Conservation (phyloP, 2,113 vertebrate genomes). For the Lathamus discolor region DNA sequence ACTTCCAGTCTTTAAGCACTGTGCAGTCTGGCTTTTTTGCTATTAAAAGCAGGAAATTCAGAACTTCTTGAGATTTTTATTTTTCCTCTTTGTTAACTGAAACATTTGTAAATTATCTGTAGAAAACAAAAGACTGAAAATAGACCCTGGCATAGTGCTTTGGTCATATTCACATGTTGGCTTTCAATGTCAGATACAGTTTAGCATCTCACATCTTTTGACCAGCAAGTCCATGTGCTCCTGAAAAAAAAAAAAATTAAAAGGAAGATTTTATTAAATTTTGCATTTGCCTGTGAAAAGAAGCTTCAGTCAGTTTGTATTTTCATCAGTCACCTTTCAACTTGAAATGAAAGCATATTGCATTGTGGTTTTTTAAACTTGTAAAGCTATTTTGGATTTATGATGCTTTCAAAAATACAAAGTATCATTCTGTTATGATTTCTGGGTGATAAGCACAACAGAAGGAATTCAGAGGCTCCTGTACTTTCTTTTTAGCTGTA, state of each 20-base stretch:
- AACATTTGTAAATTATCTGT: background rate
- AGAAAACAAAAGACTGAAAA: background rate
- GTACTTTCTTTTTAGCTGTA: background rate
- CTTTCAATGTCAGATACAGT: background rate
- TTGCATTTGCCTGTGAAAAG: background rate
- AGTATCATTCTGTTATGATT: background rate
- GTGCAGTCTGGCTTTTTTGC: background rate
- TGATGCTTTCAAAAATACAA: background rate
- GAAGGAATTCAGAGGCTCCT: background rate
- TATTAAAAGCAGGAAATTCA: background rate
- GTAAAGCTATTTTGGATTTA: background rate
- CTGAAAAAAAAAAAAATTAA: background rate
- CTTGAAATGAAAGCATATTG: background rate
- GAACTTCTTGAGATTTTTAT: background rate
- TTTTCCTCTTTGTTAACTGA: background rate
- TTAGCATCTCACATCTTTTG: background rate
- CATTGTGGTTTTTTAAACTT: background rate
- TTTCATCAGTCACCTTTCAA: background rate
- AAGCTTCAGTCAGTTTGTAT: background rate
- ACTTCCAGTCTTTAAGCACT: background rate
- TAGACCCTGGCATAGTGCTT: background rate
- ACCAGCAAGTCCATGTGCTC: background rate
- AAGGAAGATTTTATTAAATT: background rate
- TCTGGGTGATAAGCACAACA: background rate
- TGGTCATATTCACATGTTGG: background rate